Base-by-base conservation (phyloP, 2,797 vertebrate species). In the Acanthiza pusilla region DNA sequence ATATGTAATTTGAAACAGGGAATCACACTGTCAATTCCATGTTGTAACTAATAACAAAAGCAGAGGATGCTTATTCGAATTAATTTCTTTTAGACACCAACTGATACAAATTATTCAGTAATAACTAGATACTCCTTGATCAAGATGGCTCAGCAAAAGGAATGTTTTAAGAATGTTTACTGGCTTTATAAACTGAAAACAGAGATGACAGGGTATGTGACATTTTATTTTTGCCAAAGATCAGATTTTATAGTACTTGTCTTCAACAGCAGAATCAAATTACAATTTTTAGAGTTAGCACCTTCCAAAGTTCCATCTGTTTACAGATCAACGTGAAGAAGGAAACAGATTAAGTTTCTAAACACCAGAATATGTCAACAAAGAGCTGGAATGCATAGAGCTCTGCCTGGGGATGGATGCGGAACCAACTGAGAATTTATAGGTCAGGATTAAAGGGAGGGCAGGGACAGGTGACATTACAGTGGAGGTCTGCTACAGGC, bases 391-490 rank as follows among this genome's bases (percentile, higher is more conserved):
- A 72, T 36, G 26, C 13, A 36, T 0, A 0, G 30, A 72, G 53
- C 7, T 89, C 60, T 5, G 6, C 34, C 22, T 32, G 4, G 22
- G 26, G 21, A 48, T 36, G 32, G 53, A 21, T 29, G 26, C 29
- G 66, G 26, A 54, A 13, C 11, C 80, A 78, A 3, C 9, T 53
- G 47, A 34, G 22, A 78, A 11, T 0, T 29, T 27, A 32, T 0
- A 29, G 13, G 13, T 60, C 34, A 53, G 40, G 38, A 48, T 47
- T 27, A 42, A 78, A 78, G n/a, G 17, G 30, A 47, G 30, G 30
- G 10, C 18, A 58, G 51, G 13, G 53, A 53, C 21, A 60, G 22
- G 4, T 15, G 43, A 60, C 58, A 42, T 51, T 16, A 16, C 4
- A 40, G 40, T 47, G 18, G 13, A 47, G 9, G 13, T 66, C 30